Evolutionary conservation across 2,888 invertebrate species (phyloP), one percentile per base, ranked within the genome.

Genomic region (Cryptophagus acutangulus): DNA sequence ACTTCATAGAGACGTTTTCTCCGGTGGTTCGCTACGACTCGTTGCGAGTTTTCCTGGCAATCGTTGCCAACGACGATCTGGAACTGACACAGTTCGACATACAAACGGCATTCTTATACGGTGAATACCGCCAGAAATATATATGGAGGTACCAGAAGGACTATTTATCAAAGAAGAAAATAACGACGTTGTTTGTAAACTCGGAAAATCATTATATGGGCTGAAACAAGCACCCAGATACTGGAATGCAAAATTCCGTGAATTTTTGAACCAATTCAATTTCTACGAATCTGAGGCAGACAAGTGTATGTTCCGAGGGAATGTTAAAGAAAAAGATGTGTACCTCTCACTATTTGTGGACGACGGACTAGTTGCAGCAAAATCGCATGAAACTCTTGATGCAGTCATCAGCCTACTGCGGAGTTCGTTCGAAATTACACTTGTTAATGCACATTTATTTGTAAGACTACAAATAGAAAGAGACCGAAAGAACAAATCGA

Each of bases 201-300:
- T 66, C 13, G 43, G 47, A 3, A 51, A 49, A 36, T 52, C 58
- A 29, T 29, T 66, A 12, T 66, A 66, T 48, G 65, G 65, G 2
- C 47, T 67, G 3, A 65, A 64, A 39, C 47, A 51, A 28, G 17
- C 24, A 20, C 24, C 24, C n/a, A 20, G 24, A 20, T 20, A n/a
- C 24, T 20, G 24, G 24, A 59, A 64, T 41, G 36, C 48, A 17
- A 45, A 45, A 10, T 58, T 65, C 38, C 39, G 48, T 37, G 54
- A 53, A 14, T 58, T 55, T 36, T 34, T 61, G 4, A 40, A 47
- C 2, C 55, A 45, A 17, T 50, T 51, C 25, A 45, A 55, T 16
- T 50, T 63, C 17, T 37, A 52, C 25, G 40, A 52, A 16, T 55
- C 47, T 24, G 24, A 46, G 15, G 49, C 50, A 10, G 61, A 65